Evolutionary conservation across 1,140 invertebrate genomes (phyloP).

Genomic region (Nilaparvata lugens): DNA sequence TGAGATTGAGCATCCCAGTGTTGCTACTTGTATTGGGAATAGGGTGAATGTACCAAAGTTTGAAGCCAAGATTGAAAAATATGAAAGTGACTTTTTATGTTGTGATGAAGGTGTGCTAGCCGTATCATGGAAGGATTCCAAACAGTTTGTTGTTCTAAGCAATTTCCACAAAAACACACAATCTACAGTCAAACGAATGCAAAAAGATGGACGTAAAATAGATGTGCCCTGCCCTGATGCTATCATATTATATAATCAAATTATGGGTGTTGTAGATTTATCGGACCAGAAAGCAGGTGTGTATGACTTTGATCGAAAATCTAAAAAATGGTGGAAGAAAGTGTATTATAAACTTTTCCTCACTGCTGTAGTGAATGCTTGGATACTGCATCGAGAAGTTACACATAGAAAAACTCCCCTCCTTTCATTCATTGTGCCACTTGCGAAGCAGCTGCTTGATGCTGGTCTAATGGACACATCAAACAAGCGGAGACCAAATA

Average conservation of each 20-base stretch:
- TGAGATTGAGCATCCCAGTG: neutral
- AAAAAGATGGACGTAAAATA: constrained; percentile 16
- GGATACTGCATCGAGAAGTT: constrained; percentile 16
- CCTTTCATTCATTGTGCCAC: no score
- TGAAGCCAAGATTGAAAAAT: constrained; percentile 16
- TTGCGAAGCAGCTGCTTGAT: constrained; percentile 18
- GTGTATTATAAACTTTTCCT: constrained; percentile 22
- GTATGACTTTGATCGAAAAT: no score
- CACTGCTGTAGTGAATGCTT: constrained; percentile 10
- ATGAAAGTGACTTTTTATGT: constrained; percentile 15
- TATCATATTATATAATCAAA: constrained; percentile 19
- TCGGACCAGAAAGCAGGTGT: constrained; percentile 22
- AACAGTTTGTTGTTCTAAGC: constrained; percentile 23
- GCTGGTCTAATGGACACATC: constrained; percentile 2
- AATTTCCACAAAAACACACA: constrained; percentile 19
- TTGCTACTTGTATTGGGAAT: constrained; percentile 9
- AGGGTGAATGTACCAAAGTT: constrained; percentile 19
- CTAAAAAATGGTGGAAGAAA: no score
- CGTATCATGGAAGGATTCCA: constrained; percentile 22
- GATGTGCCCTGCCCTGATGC: no score
- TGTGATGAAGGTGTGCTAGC: constrained; percentile 9
- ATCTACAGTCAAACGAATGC: constrained; percentile 10
- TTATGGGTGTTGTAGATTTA: constrained; percentile 25
- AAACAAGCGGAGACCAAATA: no score
- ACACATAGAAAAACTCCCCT: no score